These are phyloP conservation scores for Megaceryle torquata DNA, from an alignment of 2,113 vertebrate genomes.

Conservation along the genomic window DNA sequence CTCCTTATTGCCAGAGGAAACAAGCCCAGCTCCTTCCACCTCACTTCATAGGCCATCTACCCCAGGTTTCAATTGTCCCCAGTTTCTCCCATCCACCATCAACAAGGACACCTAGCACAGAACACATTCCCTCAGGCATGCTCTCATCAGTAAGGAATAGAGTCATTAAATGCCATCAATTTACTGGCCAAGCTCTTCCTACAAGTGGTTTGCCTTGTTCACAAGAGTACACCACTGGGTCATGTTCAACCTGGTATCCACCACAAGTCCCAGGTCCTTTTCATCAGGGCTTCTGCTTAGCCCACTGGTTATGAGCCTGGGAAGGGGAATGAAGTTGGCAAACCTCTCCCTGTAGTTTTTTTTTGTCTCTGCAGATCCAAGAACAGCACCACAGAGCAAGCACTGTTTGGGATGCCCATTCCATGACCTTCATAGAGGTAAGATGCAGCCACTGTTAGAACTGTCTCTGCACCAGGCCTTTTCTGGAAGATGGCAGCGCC, in stretches of 20 bases:
- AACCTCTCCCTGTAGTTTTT: neutral
- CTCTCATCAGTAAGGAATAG: neutral
- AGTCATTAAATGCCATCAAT: neutral
- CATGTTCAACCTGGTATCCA: neutral
- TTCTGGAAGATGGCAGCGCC: neutral
- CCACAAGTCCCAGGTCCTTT: neutral
- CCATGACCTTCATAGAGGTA: neutral
- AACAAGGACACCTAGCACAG: neutral
- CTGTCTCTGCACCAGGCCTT: neutral
- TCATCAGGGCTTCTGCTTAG: neutral
- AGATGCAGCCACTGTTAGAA: neutral
- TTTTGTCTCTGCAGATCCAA: neutral
- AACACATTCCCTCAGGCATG: neutral
- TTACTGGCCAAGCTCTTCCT: neutral
- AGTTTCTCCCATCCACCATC: neutral
- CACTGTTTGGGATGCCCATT: neutral
- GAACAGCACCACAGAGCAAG: neutral
- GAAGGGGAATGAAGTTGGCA: neutral
- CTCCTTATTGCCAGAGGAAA: neutral
- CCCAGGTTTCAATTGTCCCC: neutral
- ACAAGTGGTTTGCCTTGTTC: neutral
- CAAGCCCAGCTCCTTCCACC: neutral
- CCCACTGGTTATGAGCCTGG: neutral
- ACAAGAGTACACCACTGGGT: too few relatives aligned
- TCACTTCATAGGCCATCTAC: neutral